Evolutionary conservation across 2,113 vertebrate genomes (phyloP).

Genomic region (Zingel zingel): DNA sequence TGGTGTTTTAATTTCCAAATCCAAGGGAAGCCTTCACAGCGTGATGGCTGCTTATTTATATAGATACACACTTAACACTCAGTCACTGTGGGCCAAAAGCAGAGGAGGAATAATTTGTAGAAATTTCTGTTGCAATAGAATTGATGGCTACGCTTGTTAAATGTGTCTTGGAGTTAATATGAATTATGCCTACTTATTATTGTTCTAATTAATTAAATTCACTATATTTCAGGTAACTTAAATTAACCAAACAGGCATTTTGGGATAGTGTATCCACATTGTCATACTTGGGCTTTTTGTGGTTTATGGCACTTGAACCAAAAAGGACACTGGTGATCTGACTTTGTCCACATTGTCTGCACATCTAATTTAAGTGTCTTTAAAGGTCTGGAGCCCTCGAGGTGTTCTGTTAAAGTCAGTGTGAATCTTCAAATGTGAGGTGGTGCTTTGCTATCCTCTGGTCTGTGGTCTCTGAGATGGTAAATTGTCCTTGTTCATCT

Average conservation of each 20-base stretch:
- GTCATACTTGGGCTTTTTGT: neutral
- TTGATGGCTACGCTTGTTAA: neutral
- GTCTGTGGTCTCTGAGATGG: too few species aligned
- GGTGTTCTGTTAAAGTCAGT: too few species aligned
- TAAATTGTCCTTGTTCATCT: too few species aligned
- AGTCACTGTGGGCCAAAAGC: too few species aligned
- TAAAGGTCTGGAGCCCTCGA: neutral
- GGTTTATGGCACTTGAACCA: too few species aligned
- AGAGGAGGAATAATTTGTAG: neutral
- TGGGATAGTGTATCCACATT: neutral
- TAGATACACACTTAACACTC: neutral
- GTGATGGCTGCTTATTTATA: neutral
- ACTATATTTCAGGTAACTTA: neutral
- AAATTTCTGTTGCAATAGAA: too few species aligned
- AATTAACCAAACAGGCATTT: neutral
- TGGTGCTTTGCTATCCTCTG: neutral
- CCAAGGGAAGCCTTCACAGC: constrained; percentile 35
- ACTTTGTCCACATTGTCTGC: neutral
- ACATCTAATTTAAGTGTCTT: neutral
- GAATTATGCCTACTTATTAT: too few species aligned
- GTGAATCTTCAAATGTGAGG: neutral
- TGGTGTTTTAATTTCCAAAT: constrained; percentile 52
- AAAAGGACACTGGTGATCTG: neutral
- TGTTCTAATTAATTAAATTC: too few species aligned
- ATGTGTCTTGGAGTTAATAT: too few species aligned